Evolutionary conservation across 2,113 vertebrate species (phyloP), one percentile per base, ranked within the genome.

Genomic region (Lucifuga dentata): DNA sequence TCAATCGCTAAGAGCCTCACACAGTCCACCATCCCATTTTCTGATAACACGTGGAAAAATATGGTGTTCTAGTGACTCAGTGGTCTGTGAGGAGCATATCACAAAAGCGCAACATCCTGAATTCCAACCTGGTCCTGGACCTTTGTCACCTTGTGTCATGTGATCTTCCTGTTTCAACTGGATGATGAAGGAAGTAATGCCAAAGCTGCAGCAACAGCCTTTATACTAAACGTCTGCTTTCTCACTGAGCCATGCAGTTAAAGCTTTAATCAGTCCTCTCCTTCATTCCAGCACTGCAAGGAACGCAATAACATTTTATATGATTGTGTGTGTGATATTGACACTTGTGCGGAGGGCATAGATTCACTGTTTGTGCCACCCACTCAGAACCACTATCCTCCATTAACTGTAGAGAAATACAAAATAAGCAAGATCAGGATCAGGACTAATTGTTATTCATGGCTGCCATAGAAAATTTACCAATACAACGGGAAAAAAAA

Each of bases 41-140:
- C 12, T 57, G 44, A 82, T 32, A 10, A 1, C 0, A 49, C 12
- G 50, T 32, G n/a, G 44, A 51, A 46, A 69, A 20, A 36, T 11
- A 11, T 13, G 36, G 33, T 74, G n/a, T n/a, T n/a, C n/a, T n/a
- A n/a, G n/a, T 6, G 6, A 41, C 19, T 63, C 46, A n/a, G 11
- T 19, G 70, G 11, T 51, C 16, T 2, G 5, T n/a, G 38, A 21
- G 36, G 2, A 0, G n/a, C 10, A 26, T 8, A 23, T 21, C 17
- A 35, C 16, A 35, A 0, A 13, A 13, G 21, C 39, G 38, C 41
- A 61, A 65, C 80, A 57, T 81, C 77, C 75, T 68, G 74, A n/a
- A 32, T 40, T 68, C 40, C 72, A 29, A 62, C 68, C 56, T 64
- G 62, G 41, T 29, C 39, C 40, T 4, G 5, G 70, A 78, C 76